These are phyloP conservation scores for Morphnarchus princeps DNA, from an alignment of 2,113 vertebrate genomes.

Conservation along the genomic window DNA sequence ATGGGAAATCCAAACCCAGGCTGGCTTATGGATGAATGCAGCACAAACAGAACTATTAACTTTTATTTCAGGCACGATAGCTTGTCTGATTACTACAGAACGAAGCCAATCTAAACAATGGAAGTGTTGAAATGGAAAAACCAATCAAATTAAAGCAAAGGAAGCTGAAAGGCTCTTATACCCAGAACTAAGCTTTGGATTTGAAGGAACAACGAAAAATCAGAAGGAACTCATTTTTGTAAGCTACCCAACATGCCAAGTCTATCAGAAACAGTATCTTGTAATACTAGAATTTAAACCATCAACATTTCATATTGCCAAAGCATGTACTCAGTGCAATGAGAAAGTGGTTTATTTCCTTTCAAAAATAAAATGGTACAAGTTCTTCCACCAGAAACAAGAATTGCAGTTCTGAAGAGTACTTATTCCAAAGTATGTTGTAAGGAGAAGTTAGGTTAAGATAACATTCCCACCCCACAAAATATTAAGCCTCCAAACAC, in stretches of 20 bases:
- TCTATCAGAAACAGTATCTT: background rate
- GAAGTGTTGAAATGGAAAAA: constrained; percentile 21
- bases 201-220: background rate
- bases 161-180: background rate
- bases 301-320: background rate
- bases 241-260: background rate
- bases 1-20: constrained; percentile 9
- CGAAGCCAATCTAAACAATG: background rate
- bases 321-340: background rate
- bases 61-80: background rate
- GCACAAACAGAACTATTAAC: constrained; percentile 25
- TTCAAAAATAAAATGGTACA: background rate
- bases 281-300: background rate
- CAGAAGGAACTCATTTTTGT: background rate
- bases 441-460: constrained; percentile 1
- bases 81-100: background rate
- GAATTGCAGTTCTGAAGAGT: background rate
- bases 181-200: background rate
- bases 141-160: background rate
- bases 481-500: background rate
- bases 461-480: constrained; percentile 7
- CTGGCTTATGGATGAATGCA: background rate
- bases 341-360: background rate
- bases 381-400: constrained; percentile 38
- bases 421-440: background rate